A percentile compares a stretch with the other conserved stretches of the same genome.
phyloP scores from a whole-genome alignment of 37 sponge, comb jelly and placozoan species.

The Ephydatia muelleri region DNA sequence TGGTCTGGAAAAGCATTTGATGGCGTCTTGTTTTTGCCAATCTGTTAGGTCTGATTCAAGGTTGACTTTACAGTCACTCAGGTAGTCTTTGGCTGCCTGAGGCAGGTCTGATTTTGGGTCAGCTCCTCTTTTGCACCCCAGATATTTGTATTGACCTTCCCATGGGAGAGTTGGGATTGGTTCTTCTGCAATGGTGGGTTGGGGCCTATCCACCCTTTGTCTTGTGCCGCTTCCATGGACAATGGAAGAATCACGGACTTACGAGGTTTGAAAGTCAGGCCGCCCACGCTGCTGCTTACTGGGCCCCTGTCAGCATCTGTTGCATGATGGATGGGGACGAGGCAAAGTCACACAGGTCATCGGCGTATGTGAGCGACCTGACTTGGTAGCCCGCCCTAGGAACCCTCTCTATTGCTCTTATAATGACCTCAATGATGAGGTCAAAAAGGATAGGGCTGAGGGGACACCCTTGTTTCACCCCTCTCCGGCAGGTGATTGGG shows the following conservation, averaged over 20 bases:
- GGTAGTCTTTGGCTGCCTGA: background rate
- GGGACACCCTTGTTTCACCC: background rate
- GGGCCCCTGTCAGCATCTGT: slow-evolving; percentile 3
- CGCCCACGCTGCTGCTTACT: background rate
- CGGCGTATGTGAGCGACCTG: slow-evolving; percentile 11
- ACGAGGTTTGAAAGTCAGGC: background rate
- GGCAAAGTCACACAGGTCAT: slow-evolving; percentile 17
- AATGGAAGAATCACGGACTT: slow-evolving; percentile 42
- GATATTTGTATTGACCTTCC: slow-evolving; percentile 31
- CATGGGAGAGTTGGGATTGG: slow-evolving; percentile 18
- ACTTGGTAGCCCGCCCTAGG: slow-evolving; percentile 4
- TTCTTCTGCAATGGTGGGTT: background rate
- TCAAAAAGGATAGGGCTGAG: slow-evolving; percentile 22
- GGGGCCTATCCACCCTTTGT: background rate
- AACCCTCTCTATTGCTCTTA: background rate
- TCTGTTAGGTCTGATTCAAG: slow-evolving; percentile 6
- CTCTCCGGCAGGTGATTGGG: slow-evolving; percentile 5
- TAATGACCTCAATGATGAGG: background rate
- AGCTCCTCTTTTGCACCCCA: slow-evolving; percentile 14
- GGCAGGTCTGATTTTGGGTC: background rate
- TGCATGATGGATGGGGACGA: background rate
- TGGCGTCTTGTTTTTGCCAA: slow-evolving; percentile 67
- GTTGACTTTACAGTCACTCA: background rate
- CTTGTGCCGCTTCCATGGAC: background rate
- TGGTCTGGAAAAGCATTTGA: slow-evolving; percentile 32